These are phyloP conservation scores for Chunga burmeisteri DNA, from an alignment of 2,113 vertebrate genomes.

Conservation along the genomic window DNA sequence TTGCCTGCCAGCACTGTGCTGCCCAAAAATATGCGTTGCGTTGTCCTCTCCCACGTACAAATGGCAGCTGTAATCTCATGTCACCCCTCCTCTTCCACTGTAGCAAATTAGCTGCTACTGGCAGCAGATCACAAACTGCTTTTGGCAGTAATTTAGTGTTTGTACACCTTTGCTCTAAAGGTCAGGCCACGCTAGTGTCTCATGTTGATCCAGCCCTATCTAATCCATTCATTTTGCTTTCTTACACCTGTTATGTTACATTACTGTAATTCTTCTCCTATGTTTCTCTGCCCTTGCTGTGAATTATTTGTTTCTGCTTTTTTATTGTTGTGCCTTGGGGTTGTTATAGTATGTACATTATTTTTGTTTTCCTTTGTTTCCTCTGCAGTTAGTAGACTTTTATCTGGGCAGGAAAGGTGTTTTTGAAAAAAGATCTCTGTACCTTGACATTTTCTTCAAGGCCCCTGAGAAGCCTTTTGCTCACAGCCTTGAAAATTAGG, in stretches of 20 bases:
- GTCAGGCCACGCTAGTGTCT: neutral
- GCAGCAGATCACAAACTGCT: slow-evolving; percentile 37
- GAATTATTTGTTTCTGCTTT: neutral
- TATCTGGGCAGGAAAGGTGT: neutral
- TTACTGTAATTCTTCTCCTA: neutral
- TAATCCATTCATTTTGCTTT: neutral
- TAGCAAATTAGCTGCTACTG: slow-evolving; percentile 46
- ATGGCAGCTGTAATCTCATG: slow-evolving; percentile 15
- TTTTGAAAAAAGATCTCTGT: neutral
- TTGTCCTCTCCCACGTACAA: neutral
- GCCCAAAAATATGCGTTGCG: neutral
- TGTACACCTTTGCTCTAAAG: slow-evolving; percentile 34
- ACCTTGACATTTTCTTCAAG: slow-evolving; percentile 3
- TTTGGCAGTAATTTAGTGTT: slow-evolving; percentile 54
- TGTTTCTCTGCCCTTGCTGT: neutral
- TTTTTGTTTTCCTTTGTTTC: neutral
- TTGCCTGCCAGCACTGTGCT: neutral
- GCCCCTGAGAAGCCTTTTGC: neutral
- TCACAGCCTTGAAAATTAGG: neutral
- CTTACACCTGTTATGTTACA: neutral
- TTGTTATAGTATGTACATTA: neutral
- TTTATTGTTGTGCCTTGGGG: neutral
- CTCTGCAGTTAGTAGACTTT: neutral
- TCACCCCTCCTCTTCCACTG: neutral
- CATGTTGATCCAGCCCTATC: neutral